Percentiles rank a stretch among this genome's conserved stretches.
phyloP scores from a whole-genome alignment of 2,797 vertebrate genomes.

The Luscinia megarhynchos region DNA sequence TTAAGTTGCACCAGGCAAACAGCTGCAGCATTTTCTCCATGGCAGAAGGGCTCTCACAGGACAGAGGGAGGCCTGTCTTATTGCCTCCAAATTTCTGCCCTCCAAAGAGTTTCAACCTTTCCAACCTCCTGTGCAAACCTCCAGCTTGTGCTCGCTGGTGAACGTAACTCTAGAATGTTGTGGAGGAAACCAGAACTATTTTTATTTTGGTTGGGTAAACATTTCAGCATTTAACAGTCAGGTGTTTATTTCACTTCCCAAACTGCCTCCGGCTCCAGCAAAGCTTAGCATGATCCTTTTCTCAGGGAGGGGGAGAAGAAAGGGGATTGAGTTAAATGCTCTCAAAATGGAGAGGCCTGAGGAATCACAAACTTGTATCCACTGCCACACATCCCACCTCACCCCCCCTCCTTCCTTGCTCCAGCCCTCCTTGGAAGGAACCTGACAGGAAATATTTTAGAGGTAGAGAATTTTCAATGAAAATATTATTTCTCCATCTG shows the following conservation, averaged over 20 bases:
- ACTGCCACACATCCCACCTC: constrained; percentile 52
- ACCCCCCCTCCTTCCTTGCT: constrained; percentile 1
- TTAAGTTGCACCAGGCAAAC: constrained; percentile 36
- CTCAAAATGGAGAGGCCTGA: constrained; percentile 59
- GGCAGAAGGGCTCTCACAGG: constrained; percentile 5
- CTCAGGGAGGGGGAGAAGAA: constrained; percentile 27
- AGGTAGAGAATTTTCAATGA: constrained; percentile 74
- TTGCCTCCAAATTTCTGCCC: constrained; percentile 16
- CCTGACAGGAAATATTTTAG: constrained; percentile 76
- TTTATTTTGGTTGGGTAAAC: constrained; percentile 75
- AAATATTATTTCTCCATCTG: constrained; percentile 77
- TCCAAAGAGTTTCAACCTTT: constrained; percentile 22
- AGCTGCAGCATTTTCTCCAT: constrained; percentile 47
- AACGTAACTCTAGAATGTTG: constrained; percentile 41
- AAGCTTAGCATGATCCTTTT: constrained; percentile 60
- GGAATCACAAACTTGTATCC: constrained; percentile 64
- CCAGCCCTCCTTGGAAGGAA: constrained; percentile 66
- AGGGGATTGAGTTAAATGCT: constrained; percentile 39
- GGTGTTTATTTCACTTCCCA: constrained; percentile 79
- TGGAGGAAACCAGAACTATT: constrained; percentile 66
- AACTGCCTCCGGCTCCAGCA: constrained; percentile 70
- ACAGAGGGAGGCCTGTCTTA: constrained; percentile 4
- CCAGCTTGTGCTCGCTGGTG: background rate
- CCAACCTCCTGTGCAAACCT: background rate
- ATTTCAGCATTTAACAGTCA: constrained; percentile 74